Conservation (phyloP, 2,797 vertebrate species). For the Glyptemys insculpta region DNA sequence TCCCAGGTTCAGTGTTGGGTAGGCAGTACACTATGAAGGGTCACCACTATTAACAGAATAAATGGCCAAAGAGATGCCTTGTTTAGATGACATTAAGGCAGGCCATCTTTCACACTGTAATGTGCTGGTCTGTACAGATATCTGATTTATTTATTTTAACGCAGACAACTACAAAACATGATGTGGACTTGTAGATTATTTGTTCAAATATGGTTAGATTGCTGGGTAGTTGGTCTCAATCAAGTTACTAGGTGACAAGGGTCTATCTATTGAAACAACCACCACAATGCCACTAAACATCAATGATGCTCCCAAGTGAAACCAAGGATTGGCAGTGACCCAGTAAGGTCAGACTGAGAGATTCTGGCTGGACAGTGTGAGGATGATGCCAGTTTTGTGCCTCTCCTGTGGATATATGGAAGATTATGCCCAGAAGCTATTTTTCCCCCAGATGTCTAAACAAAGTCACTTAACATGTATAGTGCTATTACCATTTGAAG, state of each 20-base stretch:
- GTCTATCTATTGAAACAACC: neutral
- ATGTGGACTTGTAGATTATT: neutral
- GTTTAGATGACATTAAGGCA: neutral
- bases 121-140: neutral
- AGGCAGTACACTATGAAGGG: accelerated
- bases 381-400: neutral
- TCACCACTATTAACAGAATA: neutral
- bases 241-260: neutral
- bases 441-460: neutral
- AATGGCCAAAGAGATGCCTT: neutral
- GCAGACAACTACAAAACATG: neutral
- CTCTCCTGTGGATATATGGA: neutral
- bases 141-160: neutral
- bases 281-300: neutral
- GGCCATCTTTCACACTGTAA: neutral
- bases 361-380: neutral
- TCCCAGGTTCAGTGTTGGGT: neutral
- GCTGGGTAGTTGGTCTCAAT: neutral
- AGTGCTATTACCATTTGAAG: neutral
- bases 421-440: neutral
- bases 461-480: neutral
- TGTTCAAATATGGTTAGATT: neutral
- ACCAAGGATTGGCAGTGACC: neutral
- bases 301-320: neutral
- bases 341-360: neutral